These are phyloP conservation scores for Cromileptes altivelis DNA, from an alignment of 2,113 vertebrate genomes.

Conservation along the genomic window DNA sequence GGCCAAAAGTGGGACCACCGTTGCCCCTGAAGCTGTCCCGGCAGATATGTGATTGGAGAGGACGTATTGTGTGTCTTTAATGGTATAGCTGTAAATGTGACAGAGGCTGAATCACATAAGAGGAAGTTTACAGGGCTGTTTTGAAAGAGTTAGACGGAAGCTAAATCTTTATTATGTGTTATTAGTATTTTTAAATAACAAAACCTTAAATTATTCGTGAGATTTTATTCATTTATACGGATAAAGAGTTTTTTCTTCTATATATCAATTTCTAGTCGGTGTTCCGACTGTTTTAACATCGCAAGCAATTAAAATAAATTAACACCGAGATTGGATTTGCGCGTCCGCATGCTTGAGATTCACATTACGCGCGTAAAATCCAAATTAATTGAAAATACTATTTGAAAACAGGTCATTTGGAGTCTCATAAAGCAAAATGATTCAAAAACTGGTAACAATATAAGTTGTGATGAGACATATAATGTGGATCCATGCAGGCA, in stretches of 20 bases:
- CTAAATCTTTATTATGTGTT: background rate
- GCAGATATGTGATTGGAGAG: constrained; percentile 30
- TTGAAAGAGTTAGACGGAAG: background rate
- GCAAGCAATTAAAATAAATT: background rate
- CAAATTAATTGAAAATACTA: background rate
- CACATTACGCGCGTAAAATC: background rate
- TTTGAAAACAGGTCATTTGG: background rate
- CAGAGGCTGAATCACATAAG: constrained; percentile 1
- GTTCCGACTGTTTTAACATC: background rate
- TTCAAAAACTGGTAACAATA: too few species aligned
- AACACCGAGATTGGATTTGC: constrained; percentile 11
- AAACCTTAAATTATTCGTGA: background rate
- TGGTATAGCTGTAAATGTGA: background rate
- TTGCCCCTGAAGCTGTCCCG: constrained; percentile 8
- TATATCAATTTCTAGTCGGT: background rate
- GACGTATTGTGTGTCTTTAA: constrained; percentile 13
- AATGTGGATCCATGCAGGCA: background rate
- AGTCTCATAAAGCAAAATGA: background rate
- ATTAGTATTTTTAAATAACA: background rate
- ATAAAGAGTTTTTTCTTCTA: background rate
- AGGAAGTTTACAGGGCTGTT: constrained; percentile 15
- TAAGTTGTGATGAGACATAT: background rate
- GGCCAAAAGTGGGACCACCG: constrained; percentile 66
- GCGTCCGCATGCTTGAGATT: background rate
- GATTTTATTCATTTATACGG: background rate